These are phyloP conservation scores for Holothuria leucospilota DNA, from an alignment of 53 echinoderm and acorn worm species.

Conservation along the genomic window DNA sequence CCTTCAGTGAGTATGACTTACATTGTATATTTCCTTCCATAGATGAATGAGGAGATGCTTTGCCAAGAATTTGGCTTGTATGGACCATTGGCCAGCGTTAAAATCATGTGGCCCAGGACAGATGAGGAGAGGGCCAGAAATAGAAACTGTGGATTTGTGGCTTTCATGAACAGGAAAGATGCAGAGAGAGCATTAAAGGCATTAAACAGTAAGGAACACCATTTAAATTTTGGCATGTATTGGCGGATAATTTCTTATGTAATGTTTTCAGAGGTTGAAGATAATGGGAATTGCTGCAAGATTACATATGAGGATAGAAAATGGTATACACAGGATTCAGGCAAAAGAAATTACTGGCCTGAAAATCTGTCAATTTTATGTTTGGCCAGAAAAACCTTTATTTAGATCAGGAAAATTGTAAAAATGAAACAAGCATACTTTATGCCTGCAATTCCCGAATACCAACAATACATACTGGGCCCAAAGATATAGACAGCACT, in stretches of 20 bases:
- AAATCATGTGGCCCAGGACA: constrained; percentile 99
- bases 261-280: background rate
- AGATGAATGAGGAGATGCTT: constrained; percentile 97
- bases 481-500: no score
- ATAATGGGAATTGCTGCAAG: no score
- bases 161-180: constrained; percentile 94
- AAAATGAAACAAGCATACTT: no score
- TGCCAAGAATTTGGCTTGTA: constrained; percentile 96
- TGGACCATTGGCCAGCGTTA: constrained; percentile 96
- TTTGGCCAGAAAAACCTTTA: no score
- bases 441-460: no score
- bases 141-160: constrained; percentile 98
- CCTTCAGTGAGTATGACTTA: background rate
- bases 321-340: no score
- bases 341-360: no score
- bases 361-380: no score
- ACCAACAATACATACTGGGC: no score
- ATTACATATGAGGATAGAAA: no score
- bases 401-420: no score
- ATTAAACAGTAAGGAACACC: constrained; percentile 59
- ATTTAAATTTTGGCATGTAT: no score
- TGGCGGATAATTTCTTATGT: background rate
- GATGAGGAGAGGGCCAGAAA: constrained; percentile 92
- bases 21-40: background rate
- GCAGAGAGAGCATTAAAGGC: constrained; percentile 91